Evolutionary conservation across 2,797 vertebrate species (phyloP), one percentile per base, ranked within the genome.

Genomic region (Silurus aristotelis): DNA sequence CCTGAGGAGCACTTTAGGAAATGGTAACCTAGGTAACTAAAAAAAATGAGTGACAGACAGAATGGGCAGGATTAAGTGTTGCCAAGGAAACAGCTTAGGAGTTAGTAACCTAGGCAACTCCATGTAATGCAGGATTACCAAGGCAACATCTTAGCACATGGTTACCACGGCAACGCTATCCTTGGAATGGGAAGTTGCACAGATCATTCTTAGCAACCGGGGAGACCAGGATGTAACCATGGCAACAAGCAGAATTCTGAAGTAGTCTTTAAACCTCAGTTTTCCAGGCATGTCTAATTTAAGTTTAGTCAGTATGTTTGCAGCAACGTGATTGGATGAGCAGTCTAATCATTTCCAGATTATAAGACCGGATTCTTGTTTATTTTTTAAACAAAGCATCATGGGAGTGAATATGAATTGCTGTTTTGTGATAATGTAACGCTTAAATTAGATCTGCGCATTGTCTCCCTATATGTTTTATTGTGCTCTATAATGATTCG

Each of bases 41-140:
- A 56, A 17, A 67, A 63, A 46, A 25, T 70, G 76, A 80, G 83
- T n/a, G 78, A 82, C 52, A 46, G 20, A 38, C 56, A 58, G 25
- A 76, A 64, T 15, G 38, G 46, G 77, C 38, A 48, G 61, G 60
- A 80, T 66, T 25, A 67, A 68, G 20, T 19, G 79, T 81, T 68
- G 63, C 15, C 63, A 55, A 43, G 14, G 68, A 38, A 55, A 75
- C 68, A 46, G 63, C 46, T 66, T 48, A 46, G n/a, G 43, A 61
- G 17, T 31, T 38, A 67, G 64, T 84, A 84, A 82, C 85, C 83
- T 72, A 86, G 85, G 85, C 82, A 76, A 89, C 87, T 73, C 64
- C 17, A 14, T 81, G 77, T 48, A 80, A 80, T 72, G 73, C 82
- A 84, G 79, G 63, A 67, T 60, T 80, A 84, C 86, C 84, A 83